phyloP scores from a whole-genome alignment of 1,140 invertebrate species.

The Oreohelix idahoensis region DNA sequence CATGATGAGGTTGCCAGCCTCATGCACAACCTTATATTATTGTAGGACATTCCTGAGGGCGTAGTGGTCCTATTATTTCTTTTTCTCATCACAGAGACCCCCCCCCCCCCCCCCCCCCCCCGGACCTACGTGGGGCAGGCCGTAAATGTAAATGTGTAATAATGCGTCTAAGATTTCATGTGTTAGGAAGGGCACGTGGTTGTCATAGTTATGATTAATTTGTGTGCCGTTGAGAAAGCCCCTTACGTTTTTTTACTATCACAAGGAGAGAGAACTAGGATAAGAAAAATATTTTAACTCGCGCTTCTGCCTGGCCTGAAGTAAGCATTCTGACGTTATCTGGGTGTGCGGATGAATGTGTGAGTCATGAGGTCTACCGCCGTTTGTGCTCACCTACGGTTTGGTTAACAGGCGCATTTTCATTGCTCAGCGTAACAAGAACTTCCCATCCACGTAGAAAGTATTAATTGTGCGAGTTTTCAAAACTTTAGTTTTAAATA shows the following conservation, averaged over 20 bases:
- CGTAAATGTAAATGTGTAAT: too few species aligned
- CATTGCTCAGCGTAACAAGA: neutral
- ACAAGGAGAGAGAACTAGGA: neutral
- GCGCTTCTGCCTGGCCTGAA: neutral
- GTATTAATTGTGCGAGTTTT: too few species aligned
- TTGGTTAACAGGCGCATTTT: neutral
- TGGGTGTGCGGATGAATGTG: neutral
- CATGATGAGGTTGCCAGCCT: too few species aligned
- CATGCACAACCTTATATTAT: too few species aligned
- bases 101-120: too few species aligned
- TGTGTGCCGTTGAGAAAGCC: neutral
- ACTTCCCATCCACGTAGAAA: neutral
- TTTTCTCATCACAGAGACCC: too few species aligned
- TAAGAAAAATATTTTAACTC: neutral
- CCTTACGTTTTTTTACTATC: neutral
- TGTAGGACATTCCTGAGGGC: too few species aligned
- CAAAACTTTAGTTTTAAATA: too few species aligned
- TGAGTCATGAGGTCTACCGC: neutral
- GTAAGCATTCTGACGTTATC: conserved; percentile 1
- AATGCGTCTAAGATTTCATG: too few species aligned
- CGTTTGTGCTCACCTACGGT: neutral
- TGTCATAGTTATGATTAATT: neutral
- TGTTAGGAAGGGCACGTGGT: too few species aligned
- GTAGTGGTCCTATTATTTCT: too few species aligned
- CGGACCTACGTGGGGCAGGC: too few species aligned